A percentile compares a stretch with the other conserved stretches of the same genome.
Evolutionary conservation across 2,797 vertebrate species (phyloP).

Genomic region (Ficedula albicollis): DNA sequence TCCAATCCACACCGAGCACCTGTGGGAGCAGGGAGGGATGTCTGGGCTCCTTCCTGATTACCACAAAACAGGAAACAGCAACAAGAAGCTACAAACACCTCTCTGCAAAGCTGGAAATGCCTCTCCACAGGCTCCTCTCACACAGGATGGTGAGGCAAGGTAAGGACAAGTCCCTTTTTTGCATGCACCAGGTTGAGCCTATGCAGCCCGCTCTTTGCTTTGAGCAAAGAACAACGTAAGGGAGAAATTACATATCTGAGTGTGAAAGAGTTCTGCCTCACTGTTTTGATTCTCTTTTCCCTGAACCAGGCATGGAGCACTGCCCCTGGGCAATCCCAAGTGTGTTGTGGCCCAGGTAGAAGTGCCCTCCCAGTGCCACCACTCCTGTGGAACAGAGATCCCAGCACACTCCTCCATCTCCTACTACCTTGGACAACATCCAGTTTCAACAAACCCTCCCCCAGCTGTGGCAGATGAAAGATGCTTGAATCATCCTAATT

Average conservation of each 20-base stretch:
- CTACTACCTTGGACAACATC: not conserved
- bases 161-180: not conserved
- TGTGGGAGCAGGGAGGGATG: not conserved
- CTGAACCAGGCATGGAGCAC: not conserved
- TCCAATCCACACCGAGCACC: not conserved
- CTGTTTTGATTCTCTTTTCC: not conserved
- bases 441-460: not conserved
- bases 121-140: not conserved
- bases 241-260: not conserved
- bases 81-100: not conserved
- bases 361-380: not conserved
- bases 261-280: not conserved
- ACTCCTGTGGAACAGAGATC: not conserved
- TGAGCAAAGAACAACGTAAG: not conserved
- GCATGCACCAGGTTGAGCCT: not conserved
- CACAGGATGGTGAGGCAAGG: fast-evolving
- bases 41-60: not conserved
- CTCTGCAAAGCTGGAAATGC: not conserved
- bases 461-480: not conserved
- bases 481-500: conserved; percentile 5
- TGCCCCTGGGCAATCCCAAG: not conserved
- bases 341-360: not conserved
- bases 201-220: not conserved
- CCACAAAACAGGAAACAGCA: not conserved
- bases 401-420: not conserved